Base-by-base conservation (phyloP, 1,140 invertebrate species). In the Galleria mellonella region DNA sequence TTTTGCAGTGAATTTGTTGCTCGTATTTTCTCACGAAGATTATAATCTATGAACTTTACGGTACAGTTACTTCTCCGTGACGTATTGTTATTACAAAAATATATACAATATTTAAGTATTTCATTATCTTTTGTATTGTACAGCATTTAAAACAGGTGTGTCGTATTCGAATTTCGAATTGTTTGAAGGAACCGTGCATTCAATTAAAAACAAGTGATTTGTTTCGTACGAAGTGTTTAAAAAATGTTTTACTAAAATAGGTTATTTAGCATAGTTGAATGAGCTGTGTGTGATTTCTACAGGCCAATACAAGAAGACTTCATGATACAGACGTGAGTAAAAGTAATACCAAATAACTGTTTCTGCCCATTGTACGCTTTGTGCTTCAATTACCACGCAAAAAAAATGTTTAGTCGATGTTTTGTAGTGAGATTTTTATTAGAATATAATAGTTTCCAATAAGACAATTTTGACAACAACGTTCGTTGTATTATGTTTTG, bases 161-260 rank as follows among this genome's bases (percentile, higher is more conserved):
- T 69, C 73, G 64, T 53, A 55, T n/a, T 12, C 12, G 12, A 35
- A 14, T 51, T 69, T 72, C 51, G 51, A 71, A 74, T 74, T 74
- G 71, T 64, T 52, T 63, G 63, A 62, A 61, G 75, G 65, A 70
- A 72, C 65, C 67, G 67, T 74, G 70, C 72, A 76, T 75, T 73
- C 53, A 65, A 46, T 59, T 76, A 68, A 76, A 75, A 72, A 74
- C 51, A 56, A 44, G 63, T 72, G 64, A 60, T 59, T 61, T 58
- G 44, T 64, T 65, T 43, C 49, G 54, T 57, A 48, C 6, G 2
- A 23, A 3, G 2, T 23, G 2, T 23, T 23, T 23, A 23, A 3
- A 23, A 23, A 23, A 6, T 23, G 17, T 23, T 3, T 3, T 3
- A 23, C 6, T 23, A 9, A 15, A 37, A 37, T 37, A 15, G 35